A percentile compares a stretch with the other conserved stretches of the same genome.
These are phyloP conservation scores for Sorex fumeus DNA, from an alignment of 2,113 vertebrate genomes.

Conservation along the genomic window DNA sequence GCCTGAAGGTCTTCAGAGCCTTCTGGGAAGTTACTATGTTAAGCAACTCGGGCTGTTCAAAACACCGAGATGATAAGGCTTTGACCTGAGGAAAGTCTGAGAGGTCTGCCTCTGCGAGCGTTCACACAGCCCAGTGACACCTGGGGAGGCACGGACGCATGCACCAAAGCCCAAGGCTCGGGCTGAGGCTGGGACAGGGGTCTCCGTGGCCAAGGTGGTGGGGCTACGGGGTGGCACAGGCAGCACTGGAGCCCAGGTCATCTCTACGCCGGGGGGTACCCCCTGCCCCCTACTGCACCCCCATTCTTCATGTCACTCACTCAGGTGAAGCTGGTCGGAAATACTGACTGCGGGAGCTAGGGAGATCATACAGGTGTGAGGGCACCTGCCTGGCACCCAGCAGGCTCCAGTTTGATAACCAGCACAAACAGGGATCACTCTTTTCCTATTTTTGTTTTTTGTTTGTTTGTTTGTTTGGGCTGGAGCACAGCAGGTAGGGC, in stretches of 20 bases:
- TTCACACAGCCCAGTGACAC: rapidly evolving
- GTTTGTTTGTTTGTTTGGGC: too few relatives aligned
- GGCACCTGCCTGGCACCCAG: too few relatives aligned
- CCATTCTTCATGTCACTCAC: background rate
- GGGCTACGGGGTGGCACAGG: too few relatives aligned
- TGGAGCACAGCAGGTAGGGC: too few relatives aligned
- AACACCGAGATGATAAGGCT: background rate
- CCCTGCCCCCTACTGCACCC: background rate
- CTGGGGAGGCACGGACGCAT: background rate
- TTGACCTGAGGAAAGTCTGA: background rate
- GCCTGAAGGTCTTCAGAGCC: background rate
- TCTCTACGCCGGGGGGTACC: rapidly evolving
- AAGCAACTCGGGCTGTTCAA: constrained; percentile 7
- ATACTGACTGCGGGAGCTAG: background rate
- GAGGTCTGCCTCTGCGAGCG: rapidly evolving
- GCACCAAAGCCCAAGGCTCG: background rate
- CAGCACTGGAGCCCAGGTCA: background rate
- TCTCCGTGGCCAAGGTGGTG: background rate
- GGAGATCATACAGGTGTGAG: background rate
- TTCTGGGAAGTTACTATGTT: constrained; percentile 3
- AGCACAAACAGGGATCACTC: too few relatives aligned
- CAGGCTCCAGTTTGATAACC: too few relatives aligned
- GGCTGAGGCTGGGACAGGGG: background rate
- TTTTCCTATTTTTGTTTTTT: too few relatives aligned
- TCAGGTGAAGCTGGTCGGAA: background rate